Conservation (phyloP, 2,113 vertebrate genomes). For the Bambusicola thoracicus region DNA sequence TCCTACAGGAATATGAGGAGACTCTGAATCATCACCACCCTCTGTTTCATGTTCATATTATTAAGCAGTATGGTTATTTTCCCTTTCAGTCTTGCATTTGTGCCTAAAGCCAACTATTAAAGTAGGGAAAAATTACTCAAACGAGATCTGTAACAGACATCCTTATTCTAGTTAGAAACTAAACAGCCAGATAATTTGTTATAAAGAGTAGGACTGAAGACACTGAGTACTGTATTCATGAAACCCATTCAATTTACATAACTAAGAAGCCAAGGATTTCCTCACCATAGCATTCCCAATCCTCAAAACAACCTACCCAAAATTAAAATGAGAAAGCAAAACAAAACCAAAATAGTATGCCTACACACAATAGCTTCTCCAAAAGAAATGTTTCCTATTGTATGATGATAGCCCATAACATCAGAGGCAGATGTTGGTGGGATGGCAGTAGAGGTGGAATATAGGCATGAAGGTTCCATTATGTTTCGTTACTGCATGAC, state of each 20-base stretch:
- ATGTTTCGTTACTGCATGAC: no score
- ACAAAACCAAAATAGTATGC: neutral
- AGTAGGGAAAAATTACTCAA: conserved; percentile 22
- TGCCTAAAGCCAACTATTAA: neutral
- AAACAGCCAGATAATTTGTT: neutral
- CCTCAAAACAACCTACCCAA: neutral
- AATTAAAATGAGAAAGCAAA: neutral
- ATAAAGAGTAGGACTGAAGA: neutral
- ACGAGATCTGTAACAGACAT: neutral
- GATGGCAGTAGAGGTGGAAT: no score
- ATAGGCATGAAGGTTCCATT: no score
- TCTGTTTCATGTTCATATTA: neutral
- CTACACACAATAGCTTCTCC: no score
- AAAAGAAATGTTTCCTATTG: no score
- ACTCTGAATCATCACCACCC: neutral
- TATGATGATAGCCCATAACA: no score
- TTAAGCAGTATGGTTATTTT: neutral
- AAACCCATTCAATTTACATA: neutral
- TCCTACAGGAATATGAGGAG: neutral
- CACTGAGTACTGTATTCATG: neutral
- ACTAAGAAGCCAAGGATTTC: neutral
- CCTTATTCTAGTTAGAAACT: neutral
- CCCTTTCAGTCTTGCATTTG: neutral
- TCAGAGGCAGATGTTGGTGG: no score
- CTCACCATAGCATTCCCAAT: neutral